Percentiles rank a stretch among this genome's conserved stretches.
These are phyloP conservation scores for Gallinago paraguaiae DNA, from an alignment of 2,113 vertebrate species.

Conservation along the genomic window DNA sequence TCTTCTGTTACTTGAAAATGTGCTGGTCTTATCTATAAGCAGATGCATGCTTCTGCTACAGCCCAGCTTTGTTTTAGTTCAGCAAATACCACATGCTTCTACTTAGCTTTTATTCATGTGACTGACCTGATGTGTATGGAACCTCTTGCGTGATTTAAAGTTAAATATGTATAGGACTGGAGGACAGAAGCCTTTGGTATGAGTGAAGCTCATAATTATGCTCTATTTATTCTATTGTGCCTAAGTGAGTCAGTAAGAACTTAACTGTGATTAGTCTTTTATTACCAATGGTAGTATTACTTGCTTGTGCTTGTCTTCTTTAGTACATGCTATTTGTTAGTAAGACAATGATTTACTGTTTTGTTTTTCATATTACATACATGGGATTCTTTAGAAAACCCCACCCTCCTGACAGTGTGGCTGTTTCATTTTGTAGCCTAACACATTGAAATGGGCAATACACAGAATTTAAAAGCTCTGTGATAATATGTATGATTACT, in stretches of 20 bases:
- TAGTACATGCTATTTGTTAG: not conserved
- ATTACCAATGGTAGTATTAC: not conserved
- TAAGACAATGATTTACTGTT: not conserved
- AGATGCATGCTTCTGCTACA: not conserved
- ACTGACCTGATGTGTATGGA: rapidly evolving
- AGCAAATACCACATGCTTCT: not conserved
- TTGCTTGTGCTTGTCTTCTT: not conserved
- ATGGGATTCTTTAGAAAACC: not conserved
- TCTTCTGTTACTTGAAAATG: not conserved
- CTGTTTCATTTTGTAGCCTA: not conserved
- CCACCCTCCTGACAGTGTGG: not conserved
- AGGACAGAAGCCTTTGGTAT: not conserved
- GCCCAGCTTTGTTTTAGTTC: not conserved
- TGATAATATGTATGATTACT: not conserved
- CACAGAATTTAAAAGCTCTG: not conserved
- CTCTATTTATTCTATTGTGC: no score
- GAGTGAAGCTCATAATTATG: not conserved
- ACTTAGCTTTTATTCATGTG: not conserved
- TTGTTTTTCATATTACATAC: not conserved
- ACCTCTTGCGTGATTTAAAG: not conserved
- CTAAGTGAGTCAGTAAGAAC: not conserved
- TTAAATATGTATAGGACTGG: not conserved
- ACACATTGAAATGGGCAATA: not conserved
- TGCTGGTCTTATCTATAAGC: not conserved
- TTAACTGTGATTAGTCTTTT: not conserved